Base-by-base conservation (phyloP, 2,888 invertebrate genomes). In the Sericinus montela region DNA sequence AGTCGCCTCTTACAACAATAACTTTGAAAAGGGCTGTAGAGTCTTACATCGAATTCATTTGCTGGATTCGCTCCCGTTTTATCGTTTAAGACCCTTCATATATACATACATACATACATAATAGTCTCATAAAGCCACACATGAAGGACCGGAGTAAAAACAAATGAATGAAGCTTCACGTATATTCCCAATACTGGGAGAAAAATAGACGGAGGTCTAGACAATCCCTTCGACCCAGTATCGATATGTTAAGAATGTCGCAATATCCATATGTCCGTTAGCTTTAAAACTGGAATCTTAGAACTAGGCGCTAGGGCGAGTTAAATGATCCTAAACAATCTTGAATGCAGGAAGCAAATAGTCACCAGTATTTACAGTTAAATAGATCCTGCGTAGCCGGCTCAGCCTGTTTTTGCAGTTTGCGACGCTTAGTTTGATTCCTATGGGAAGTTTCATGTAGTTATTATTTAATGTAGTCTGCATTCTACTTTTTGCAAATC, bases 361-460 rank as follows among this genome's bases (percentile, higher is more conserved):
- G 35, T 35, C 48, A 51, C 51, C 29, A 48, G 46, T 45, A 41
- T 42, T 16, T 56, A 58, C 58, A 58, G 58, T 58, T 58, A 58
- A 42, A 39, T 46, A 45, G 47, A 54, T 56, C 56, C 53, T 56
- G 56, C 45, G 43, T 42, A 48, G 47, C 53, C 49, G 48, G 53
- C 42, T 32, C 7, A 30, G 51, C 51, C 45, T 38, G 53, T 50
- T 50, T 47, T 19, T 36, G 34, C 36, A 36, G 16, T 28, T 47
- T 4, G 36, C 15, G n/a, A 45, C 40, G 45, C 29, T 40, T 13
- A 36, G 19, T 47, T 46, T 36, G 47, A 47, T 39, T 38, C 48
- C 39, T n/a, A 19, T 13, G 19, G 19, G 15, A 25, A 5, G 32
- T 32, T 16, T 16, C 19, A 19, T 36, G 19, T 8, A 15, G 35